phyloP scores from a whole-genome alignment of 1,140 invertebrate species.

The Anthonomus grandis region DNA sequence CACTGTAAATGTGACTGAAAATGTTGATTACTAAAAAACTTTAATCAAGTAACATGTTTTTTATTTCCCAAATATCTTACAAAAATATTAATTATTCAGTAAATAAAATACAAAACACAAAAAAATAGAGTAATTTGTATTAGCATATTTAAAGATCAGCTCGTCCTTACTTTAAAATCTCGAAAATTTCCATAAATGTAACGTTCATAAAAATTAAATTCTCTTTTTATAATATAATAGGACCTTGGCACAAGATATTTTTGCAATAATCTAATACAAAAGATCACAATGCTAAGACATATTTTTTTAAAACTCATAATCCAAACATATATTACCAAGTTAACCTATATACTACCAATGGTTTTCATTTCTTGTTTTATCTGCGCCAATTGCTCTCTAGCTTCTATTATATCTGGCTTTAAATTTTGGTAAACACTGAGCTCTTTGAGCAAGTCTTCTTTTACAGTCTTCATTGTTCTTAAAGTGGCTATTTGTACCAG shows the following conservation, averaged over 20 bases:
- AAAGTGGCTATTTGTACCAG: slow-evolving; percentile 31
- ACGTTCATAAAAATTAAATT: background rate
- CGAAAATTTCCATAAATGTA: no score
- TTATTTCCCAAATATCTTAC: no score
- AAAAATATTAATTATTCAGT: no score
- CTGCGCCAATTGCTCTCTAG: slow-evolving; percentile 34
- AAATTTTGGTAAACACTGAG: slow-evolving; percentile 34
- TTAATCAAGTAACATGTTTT: no score
- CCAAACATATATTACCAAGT: background rate
- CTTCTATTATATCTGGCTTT: slow-evolving; percentile 39
- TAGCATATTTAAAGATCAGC: no score
- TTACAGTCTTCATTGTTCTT: slow-evolving; percentile 29
- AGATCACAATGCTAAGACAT: background rate
- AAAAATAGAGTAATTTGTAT: no score
- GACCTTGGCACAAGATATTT: background rate
- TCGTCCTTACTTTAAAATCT: no score
- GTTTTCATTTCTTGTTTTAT: slow-evolving; percentile 20
- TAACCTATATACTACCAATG: background rate
- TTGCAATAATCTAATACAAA: background rate
- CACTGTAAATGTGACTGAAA: no score
- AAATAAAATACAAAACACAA: no score
- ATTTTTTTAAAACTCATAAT: background rate
- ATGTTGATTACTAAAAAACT: no score
- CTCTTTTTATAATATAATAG: background rate
- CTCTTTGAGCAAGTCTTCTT: slow-evolving; percentile 33